These are phyloP conservation scores for Pterocles burchelli DNA, from an alignment of 2,113 vertebrate genomes.

Conservation along the genomic window DNA sequence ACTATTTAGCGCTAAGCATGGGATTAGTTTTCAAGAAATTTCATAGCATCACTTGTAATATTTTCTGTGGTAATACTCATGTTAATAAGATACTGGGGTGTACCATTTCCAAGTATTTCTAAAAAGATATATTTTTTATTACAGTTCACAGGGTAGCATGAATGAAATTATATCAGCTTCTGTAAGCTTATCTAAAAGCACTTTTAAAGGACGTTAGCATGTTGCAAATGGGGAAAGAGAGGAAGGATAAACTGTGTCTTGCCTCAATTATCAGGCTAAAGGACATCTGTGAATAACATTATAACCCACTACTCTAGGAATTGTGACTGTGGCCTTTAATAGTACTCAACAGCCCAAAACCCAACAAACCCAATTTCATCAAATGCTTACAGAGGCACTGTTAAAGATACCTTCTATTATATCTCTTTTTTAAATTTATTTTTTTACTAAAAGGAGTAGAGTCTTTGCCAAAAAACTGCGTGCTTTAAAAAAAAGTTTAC, in stretches of 20 bases:
- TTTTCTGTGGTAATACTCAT: not conserved
- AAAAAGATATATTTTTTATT: not conserved
- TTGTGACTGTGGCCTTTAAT: not conserved
- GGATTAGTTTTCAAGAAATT: not conserved
- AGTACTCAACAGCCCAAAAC: not conserved
- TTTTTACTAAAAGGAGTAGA: not conserved
- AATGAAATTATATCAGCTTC: slow-evolving; percentile 3
- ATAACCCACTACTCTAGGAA: not conserved
- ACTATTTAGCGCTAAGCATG: not conserved
- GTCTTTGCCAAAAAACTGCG: not conserved
- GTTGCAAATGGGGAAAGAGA: not conserved
- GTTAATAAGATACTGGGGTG: not conserved
- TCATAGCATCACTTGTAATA: not conserved
- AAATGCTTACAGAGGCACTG: not conserved
- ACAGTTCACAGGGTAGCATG: not conserved
- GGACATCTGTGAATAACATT: not conserved
- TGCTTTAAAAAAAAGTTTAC: not conserved
- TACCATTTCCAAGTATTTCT: not conserved
- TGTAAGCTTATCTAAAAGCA: not conserved
- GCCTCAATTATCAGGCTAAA: not conserved
- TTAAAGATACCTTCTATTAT: not conserved
- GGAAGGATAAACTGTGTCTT: not conserved
- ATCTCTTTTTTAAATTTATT: not conserved
- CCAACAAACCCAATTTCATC: not conserved
- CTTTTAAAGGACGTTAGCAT: not conserved